A percentile compares a stretch with the other conserved stretches of the same genome.
These are phyloP conservation scores for Notechis scutatus DNA, from an alignment of 2,113 vertebrate species.

Conservation along the genomic window DNA sequence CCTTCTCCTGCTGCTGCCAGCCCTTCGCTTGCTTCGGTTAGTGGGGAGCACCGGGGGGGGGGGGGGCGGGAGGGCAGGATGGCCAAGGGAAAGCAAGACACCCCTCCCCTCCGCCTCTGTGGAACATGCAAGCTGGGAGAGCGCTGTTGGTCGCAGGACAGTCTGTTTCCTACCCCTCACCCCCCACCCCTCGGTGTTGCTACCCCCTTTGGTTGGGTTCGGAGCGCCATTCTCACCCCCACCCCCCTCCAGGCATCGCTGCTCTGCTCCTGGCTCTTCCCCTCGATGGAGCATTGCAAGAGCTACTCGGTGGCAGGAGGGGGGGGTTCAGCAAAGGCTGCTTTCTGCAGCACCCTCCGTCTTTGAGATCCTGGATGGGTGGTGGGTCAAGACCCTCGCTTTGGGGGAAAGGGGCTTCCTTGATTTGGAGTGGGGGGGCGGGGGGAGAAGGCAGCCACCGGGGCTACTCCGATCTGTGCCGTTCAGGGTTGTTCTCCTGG, in stretches of 20 bases:
- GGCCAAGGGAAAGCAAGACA: background rate
- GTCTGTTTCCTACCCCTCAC: background rate
- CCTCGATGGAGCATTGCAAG: background rate
- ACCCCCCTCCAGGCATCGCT: too few species aligned
- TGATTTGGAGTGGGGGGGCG: background rate
- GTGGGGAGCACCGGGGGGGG: background rate
- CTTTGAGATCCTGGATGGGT: too few species aligned
- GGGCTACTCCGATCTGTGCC: background rate
- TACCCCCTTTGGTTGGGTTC: background rate
- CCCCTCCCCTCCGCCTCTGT: background rate
- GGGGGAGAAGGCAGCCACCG: background rate
- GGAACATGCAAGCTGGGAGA: background rate
- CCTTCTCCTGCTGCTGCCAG: conserved; percentile 60
- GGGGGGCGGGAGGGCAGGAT: background rate
- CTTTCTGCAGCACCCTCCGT: too few species aligned
- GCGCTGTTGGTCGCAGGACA: background rate
- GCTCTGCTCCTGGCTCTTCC: accelerated
- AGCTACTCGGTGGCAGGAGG: background rate
- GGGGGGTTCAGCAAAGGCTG: background rate
- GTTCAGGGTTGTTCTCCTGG: background rate
- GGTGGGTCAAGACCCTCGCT: background rate
- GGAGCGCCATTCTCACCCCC: background rate
- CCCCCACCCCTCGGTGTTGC: background rate
- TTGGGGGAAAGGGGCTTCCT: background rate
- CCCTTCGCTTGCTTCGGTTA: conserved; percentile 59